Conservation (phyloP, 2,797 vertebrate species). For the Cossypha polioptera region DNA sequence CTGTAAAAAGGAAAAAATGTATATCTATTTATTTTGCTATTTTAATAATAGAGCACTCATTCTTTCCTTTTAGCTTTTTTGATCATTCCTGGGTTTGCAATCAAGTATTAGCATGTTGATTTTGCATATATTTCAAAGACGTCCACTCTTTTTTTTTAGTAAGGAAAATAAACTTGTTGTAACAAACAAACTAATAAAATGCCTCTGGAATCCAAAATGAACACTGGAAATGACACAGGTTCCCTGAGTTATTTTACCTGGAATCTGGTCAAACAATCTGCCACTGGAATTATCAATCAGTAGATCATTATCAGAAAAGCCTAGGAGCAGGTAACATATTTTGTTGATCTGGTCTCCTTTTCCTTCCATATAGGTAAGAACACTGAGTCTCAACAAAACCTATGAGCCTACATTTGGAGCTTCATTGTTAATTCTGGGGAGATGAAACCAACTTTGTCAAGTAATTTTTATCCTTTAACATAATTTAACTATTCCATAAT, state of each 20-base stretch:
- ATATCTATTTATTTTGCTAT: slow-evolving; percentile 61
- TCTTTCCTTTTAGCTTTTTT: slow-evolving; percentile 54
- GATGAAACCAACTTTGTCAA: neutral
- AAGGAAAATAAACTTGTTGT: neutral
- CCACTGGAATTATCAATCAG: neutral
- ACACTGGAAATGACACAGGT: neutral
- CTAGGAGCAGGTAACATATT: neutral
- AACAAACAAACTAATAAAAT: neutral
- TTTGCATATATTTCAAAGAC: slow-evolving; percentile 25
- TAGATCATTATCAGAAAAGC: neutral
- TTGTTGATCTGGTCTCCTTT: neutral
- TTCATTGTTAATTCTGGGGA: neutral
- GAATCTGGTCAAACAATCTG: neutral
- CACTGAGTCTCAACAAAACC: neutral
- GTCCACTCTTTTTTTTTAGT: neutral
- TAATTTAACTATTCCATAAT: neutral
- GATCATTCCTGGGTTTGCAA: neutral
- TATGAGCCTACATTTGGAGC: neutral
- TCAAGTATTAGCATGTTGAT: slow-evolving; percentile 43
- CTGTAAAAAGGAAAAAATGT: slow-evolving; percentile 64
- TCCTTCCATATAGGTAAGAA: neutral
- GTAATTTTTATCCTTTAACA: slow-evolving; percentile 17
- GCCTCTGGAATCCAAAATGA: neutral
- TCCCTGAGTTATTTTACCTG: neutral
- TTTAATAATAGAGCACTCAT: slow-evolving; percentile 62